phyloP scores from a whole-genome alignment of 2,113 vertebrate species.

The Semnornis frantzii region DNA sequence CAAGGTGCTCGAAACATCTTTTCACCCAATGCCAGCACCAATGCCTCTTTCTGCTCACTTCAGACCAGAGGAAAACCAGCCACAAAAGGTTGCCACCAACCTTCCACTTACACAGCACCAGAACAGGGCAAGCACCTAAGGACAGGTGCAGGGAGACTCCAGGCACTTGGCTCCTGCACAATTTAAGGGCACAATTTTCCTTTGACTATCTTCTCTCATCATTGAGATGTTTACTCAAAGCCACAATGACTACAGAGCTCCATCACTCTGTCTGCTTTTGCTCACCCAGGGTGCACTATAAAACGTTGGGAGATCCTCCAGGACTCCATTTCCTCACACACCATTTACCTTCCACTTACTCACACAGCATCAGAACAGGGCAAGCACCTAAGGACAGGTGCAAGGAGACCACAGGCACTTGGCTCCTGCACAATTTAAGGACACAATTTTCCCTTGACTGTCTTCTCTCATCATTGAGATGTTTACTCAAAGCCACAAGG shows the following conservation, averaged over 20 bases:
- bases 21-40: not conserved
- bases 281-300: not conserved
- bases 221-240: conserved; percentile 1
- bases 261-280: not conserved
- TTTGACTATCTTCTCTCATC: not conserved
- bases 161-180: not conserved
- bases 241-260: not conserved
- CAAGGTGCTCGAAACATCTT: conserved; percentile 4
- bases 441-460: not conserved
- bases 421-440: not conserved
- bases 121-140: not conserved
- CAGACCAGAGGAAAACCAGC: not conserved
- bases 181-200: not conserved
- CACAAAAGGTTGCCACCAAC: not conserved
- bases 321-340: not conserved
- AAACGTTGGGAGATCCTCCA: not conserved
- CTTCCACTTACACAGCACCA: rapidly evolving
- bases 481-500: not conserved
- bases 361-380: not conserved
- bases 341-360: not conserved
- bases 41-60: not conserved
- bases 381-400: not conserved
- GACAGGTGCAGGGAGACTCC: not conserved
- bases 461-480: not conserved
- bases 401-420: not conserved